Base-by-base conservation (phyloP, 2,797 vertebrate genomes). In the Argya squamiceps region DNA sequence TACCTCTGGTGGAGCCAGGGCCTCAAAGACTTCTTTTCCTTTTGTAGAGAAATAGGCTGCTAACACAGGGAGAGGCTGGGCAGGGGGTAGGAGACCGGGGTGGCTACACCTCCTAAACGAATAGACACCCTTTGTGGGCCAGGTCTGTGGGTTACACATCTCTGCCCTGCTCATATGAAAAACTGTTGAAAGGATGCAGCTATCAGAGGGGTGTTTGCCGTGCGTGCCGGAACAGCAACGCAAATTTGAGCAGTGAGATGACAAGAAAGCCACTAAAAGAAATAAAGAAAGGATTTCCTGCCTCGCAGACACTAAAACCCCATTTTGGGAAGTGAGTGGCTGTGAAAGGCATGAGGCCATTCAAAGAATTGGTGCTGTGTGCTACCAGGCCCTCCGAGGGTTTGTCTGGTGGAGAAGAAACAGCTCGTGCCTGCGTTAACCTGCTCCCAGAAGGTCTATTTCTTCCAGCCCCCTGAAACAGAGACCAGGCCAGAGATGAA, bases 141-240 rank as follows among this genome's bases (percentile, higher is more conserved):
- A 0, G 9, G 10, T 69, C 62, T 76, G 68, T 22, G 39, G 76
- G 64, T 88, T 91, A 68, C 29, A 34, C 1, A 0, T 58, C 46
- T 74, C 49, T 83, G 41, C 21, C 43, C 34, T 0, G 5, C 64
- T 79, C 84, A 87, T 88, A 96, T 97, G 97, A 97, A 82, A 87
- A 97, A 37, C 94, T 94, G 96, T 92, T 98, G 97, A 98, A 96
- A 97, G 96, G 95, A 83, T 94, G 68, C 80, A 94, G 88, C 89
- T 89, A 41, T 89, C 94, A 74, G 81, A 94, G 20, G 82, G 50
- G 55, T 79, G 69, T 84, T 96, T 87, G 89, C 91, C 41, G 18
- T 8, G 50, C 4, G 1, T 56, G 53, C 84, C 11, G 10, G 86
- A 95, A 86, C 89, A 77, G 92, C 64, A 52, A 69, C 0, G 13